Evolutionary conservation across 2,113 vertebrate species (phyloP).

Genomic region (Oceanodroma tethys): DNA sequence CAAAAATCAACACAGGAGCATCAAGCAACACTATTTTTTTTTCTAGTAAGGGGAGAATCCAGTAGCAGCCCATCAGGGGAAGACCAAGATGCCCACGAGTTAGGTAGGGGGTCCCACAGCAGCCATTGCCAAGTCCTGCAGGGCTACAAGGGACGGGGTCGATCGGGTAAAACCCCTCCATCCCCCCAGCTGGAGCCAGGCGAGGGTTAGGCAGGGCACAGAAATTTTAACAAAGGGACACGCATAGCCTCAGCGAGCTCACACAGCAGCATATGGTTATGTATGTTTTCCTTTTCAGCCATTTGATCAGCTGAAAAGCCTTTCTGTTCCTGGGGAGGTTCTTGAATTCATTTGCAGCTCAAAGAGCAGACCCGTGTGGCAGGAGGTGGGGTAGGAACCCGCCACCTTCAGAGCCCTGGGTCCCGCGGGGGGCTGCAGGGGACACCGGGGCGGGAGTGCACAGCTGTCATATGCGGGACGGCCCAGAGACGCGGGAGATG

Average conservation of each 20-base stretch:
- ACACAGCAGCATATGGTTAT: neutral
- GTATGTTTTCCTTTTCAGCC: neutral
- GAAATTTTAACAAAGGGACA: neutral
- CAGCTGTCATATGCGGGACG: rapidly evolving
- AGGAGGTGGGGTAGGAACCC: neutral
- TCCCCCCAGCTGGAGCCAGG: neutral
- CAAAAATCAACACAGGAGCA: neutral
- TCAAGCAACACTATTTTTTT: neutral
- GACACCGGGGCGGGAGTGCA: rapidly evolving
- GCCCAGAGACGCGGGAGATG: neutral
- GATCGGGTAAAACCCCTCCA: neutral
- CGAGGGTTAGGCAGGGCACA: neutral
- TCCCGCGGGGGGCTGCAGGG: rapidly evolving
- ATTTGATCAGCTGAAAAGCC: neutral
- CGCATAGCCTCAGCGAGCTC: rapidly evolving
- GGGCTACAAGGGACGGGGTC: rapidly evolving
- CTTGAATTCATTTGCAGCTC: neutral
- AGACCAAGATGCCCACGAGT: neutral
- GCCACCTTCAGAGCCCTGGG: neutral
- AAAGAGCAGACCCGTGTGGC: neutral
- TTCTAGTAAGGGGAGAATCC: neutral
- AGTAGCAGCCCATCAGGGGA: neutral
- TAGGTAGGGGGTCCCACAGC: neutral
- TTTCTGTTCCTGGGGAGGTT: neutral
- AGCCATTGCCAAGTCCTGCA: neutral